Base-by-base conservation (phyloP, 2,888 invertebrate species). In the Alviniconcha strummeri region DNA sequence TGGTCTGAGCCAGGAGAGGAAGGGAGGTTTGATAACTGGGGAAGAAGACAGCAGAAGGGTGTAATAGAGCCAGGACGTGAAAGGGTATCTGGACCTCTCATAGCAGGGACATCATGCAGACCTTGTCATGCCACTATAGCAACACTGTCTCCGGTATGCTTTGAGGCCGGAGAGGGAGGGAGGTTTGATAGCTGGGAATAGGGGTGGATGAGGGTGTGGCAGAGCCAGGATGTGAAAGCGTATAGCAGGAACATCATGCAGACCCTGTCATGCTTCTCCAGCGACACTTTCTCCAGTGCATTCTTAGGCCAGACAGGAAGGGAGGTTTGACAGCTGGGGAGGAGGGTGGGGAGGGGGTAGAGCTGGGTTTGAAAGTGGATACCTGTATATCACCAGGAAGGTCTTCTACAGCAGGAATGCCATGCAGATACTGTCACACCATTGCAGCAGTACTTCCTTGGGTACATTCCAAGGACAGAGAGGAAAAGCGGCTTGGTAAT, bases 101-200 rank as follows among this genome's bases (percentile, higher is more conserved):
- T 94, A 98, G 99, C 85, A 97, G 99, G n/a, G n/a, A 99, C 92
- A 98, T 99, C 83, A 98, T 99, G 97, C 99, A 99, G 94, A 99
- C 99, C 0, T n/a, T n/a, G 13, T 98, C 99, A 88, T 95, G 99
- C 85, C 99, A 99, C 94, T 99, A 98, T 93, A 98, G 98, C 91
- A 99, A 99, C 92, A 98, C 98, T 0, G 99, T 99, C 93, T 95
- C 95, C 86, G 95, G 95, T 95, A 77, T 60, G 1, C 36, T 17
- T 36, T 19, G 7, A 75, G 11, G 17, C 13, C 13, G 75, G 15
- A 52, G 17, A 17, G 75, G 75, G 15, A 11, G 36, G 60, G 60
- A 60, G 9, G 13, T 60, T 60, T 60, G 13, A 60, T 60, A 13
- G 60, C 13, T 60, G 60, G 60, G 13, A 11, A 60, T 60, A 60